A percentile compares a stretch with the other conserved stretches of the same genome.
These are phyloP conservation scores for Turnix velox DNA, from an alignment of 2,113 vertebrate species.

Conservation along the genomic window DNA sequence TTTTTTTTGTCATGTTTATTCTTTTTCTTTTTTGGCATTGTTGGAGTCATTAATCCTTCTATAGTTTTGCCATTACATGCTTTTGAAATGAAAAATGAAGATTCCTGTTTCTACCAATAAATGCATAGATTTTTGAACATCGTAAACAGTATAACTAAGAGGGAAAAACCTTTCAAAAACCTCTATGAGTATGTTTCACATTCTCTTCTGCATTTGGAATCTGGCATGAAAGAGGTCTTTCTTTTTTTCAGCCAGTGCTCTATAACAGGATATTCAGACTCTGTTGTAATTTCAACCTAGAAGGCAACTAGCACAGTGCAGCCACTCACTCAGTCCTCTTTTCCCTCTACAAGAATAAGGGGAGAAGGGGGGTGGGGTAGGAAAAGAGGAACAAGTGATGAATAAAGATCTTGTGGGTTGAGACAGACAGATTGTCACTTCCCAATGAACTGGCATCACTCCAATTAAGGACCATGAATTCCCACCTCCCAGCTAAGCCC, in stretches of 20 bases:
- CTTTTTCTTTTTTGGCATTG: background rate
- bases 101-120: background rate
- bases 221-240: background rate
- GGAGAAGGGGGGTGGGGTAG: background rate
- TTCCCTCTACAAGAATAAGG: background rate
- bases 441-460: background rate
- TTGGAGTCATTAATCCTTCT: background rate
- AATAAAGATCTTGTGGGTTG: background rate
- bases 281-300: background rate
- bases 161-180: background rate
- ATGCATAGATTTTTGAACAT: background rate
- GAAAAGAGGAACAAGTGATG: background rate
- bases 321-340: background rate
- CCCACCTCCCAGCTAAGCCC: background rate
- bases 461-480: background rate
- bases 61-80: background rate
- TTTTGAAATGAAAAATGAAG: background rate
- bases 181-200: background rate
- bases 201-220: background rate
- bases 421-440: background rate
- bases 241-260: background rate
- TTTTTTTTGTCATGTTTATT: background rate
- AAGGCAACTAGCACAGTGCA: background rate
- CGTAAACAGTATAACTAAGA: background rate
- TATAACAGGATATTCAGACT: background rate